Conservation (phyloP, 2,888 invertebrate species). For the Philhelius pedissequus region DNA sequence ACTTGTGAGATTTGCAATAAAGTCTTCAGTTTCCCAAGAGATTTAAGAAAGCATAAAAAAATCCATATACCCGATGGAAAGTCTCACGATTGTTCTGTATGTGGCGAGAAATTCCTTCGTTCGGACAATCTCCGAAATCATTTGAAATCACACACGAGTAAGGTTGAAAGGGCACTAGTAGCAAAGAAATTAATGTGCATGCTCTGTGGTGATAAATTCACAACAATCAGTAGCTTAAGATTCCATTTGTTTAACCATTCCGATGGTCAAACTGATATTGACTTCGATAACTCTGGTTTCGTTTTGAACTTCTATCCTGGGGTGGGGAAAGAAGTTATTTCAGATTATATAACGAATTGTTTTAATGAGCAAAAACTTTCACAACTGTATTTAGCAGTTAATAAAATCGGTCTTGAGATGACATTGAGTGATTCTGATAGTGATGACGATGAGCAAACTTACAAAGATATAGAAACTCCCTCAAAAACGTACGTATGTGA, state of each 20-base stretch:
- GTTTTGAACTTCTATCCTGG: constrained; percentile 63
- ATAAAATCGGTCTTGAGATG: constrained; percentile 74
- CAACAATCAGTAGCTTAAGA: constrained; percentile 70
- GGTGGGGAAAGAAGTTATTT: constrained; percentile 55
- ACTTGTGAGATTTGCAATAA: constrained; percentile 82
- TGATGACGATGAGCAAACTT: constrained; percentile 69
- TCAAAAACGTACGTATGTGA: constrained; percentile 71
- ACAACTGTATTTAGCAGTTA: constrained; percentile 74
- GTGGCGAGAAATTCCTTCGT: constrained; percentile 63
- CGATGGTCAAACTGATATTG: constrained; percentile 72
- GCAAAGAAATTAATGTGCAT: constrained; percentile 70
- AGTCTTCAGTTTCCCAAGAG: constrained; percentile 82
- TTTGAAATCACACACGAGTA: constrained; percentile 42
- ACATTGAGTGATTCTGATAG: constrained; percentile 76
- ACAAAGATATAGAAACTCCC: not conserved
- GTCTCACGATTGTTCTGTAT: constrained; percentile 59
- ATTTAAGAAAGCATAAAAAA: constrained; percentile 82
- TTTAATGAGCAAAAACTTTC: constrained; percentile 71
- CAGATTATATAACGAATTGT: constrained; percentile 69
- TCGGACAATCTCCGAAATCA: constrained; percentile 63
- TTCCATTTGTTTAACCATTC: constrained; percentile 71
- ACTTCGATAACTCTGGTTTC: constrained; percentile 70
- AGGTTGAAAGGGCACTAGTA: not conserved
- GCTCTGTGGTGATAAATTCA: constrained; percentile 70
- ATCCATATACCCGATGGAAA: constrained; percentile 79